Base-by-base conservation (phyloP, 1,140 invertebrate species). In the Ectropis grisescens region DNA sequence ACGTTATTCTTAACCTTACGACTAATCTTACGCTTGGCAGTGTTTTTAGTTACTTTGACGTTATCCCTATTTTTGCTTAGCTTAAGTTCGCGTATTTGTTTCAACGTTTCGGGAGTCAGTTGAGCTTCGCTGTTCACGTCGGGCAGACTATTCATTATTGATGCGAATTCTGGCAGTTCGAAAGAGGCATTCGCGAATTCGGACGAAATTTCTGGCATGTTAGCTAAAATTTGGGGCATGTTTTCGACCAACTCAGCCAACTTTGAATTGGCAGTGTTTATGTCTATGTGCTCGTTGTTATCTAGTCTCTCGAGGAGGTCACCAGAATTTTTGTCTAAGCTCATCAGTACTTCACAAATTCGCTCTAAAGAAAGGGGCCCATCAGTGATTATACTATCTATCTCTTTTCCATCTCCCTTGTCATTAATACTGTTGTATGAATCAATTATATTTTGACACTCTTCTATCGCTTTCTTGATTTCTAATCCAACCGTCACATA, bases 401-500 rank as follows among this genome's bases (percentile, higher is more conserved):
- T 51, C 0, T 65, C 59, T 19, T 57, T 66, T 1, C 33, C 41
- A 0, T 54, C 57, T 8, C 16, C 16, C 12, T 50, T 46, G 11
- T 39, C 24, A 11, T 49, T 53, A 12, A 56, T 51, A 15, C 44
- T 53, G 14, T 69, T 71, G n/a, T 71, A 78, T 1, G 72, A 74
- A 32, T 76, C 74, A 2, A 81, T 78, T 14, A 81, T 76, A 41
- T 78, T 74, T 38, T 78, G 70, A 37, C 72, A 81, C 27, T 76
- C 72, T 29, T 78, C 76, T 62, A 81, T 75, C 2, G 76, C 72
- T 41, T 71, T 75, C 34, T 81, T 81, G 12, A 81, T 76, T 51
- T 78, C 71, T 13, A 78, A 19, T 1, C 72, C 72, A 11, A 74
- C 76, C 0, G 62, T 68, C 0, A 75, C 65, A 32, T 76, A 74